phyloP scores from a whole-genome alignment of 30 jellyfish, hydroid and myxozoan genomes.

The Catostylus mosaicus region DNA sequence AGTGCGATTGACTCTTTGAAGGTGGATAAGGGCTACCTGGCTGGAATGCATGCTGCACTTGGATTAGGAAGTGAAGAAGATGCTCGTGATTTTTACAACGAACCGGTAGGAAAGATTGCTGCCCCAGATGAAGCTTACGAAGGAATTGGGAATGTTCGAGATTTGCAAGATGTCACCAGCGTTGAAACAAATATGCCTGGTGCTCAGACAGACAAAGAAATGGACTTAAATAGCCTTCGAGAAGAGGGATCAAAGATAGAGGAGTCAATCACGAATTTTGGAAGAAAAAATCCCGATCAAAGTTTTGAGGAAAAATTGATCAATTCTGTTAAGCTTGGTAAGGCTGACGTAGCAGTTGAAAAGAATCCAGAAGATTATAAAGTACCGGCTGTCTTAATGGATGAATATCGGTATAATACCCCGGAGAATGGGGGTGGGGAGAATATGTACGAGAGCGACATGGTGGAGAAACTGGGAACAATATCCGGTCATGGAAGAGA shows the following conservation, averaged over 20 bases:
- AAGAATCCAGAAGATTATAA: slow-evolving; percentile 7
- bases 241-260: slow-evolving; percentile 19
- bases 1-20: not conserved
- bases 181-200: not conserved
- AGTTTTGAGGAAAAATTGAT: slow-evolving; percentile 11
- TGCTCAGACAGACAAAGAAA: not conserved
- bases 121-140: slow-evolving; percentile 24
- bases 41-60: slow-evolving; percentile 54
- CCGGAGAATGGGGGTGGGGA: slow-evolving; percentile 34
- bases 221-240: slow-evolving; percentile 3
- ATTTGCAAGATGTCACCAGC: slow-evolving; percentile 10
- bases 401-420: slow-evolving; percentile 42
- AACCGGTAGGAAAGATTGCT: slow-evolving; percentile 38
- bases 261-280: not conserved
- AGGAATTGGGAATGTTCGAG: not conserved
- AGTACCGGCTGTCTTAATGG: slow-evolving; percentile 27
- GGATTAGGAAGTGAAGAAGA: slow-evolving; percentile 19
- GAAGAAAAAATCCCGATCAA: not conserved
- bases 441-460: slow-evolving; percentile 13
- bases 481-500: not conserved
- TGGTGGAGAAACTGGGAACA: slow-evolving; percentile 12
- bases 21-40: slow-evolving; percentile 32
- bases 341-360: not conserved
- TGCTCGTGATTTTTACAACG: slow-evolving; percentile 21
- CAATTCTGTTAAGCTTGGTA: slow-evolving; percentile 1